Evolutionary conservation across 1,140 invertebrate genomes (phyloP), one percentile per base, ranked within the genome.

Genomic region (Pachyrhynchus sulphureomaculatus): DNA sequence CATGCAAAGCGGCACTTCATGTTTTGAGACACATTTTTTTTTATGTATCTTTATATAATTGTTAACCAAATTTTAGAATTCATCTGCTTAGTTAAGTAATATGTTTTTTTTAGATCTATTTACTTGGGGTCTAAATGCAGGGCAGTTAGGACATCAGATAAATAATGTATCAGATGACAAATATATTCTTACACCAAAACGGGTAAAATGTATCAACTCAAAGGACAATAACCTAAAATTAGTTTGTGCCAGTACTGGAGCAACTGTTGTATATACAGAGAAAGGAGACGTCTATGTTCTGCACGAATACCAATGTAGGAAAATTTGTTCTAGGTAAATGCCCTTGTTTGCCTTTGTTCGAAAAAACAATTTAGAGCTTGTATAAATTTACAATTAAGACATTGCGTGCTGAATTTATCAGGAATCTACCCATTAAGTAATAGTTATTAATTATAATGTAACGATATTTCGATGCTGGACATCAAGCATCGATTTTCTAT

Each of bases 201-300:
- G 61, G 17, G 64, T 75, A 12, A 68, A 37, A 21, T 33, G 51
- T 41, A 49, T 71, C 6, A 66, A 62, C 64, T 39, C 51, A 12
- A 55, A 56, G 18, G 64, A 72, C 10, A 53, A 54, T 60, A 34
- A 45, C 39, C 71, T 77, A 18, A 68, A 59, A 39, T 52, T 59
- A 23, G 87, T 87, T 8, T 80, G 79, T 9, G 82, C 83, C 1
- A 85, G 83, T 59, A 86, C 87, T 76, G 88, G 85, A 1, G 87
- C 88, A 20, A 88, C 84, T 2, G 84, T 87, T 4, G 77, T 87
- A 57, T 80, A 82, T 5, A 87, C 85, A 0, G 80, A 77, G 44
- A 80, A 80, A 36, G 88, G 88, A 0, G 84, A 88, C 71, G 81
- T 91, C 23, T 90, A 83, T 75, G 76, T 88, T 10, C 75, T 90